Conservation (phyloP, 2,888 invertebrate species). For the Aspidiotus rigidus region DNA sequence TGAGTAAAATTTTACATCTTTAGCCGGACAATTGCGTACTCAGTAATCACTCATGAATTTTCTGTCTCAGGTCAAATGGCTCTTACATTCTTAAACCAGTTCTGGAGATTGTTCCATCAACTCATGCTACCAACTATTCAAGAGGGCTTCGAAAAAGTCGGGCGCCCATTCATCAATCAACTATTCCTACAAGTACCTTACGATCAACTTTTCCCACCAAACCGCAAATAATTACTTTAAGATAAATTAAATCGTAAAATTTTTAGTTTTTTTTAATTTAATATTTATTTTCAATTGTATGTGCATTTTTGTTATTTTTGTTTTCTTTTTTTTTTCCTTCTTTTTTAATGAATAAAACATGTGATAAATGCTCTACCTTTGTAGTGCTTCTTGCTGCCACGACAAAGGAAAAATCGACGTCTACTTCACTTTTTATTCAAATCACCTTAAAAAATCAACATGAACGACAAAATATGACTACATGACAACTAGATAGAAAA, state of each 20-base stretch:
- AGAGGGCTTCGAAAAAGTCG: conserved; percentile 49
- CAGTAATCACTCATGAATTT: not conserved
- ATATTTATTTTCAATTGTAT: not conserved
- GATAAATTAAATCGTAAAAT: not conserved
- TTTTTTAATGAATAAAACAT: not conserved
- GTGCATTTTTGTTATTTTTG: not conserved
- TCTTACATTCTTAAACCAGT: conserved; percentile 50
- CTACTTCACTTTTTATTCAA: no score
- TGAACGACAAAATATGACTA: no score
- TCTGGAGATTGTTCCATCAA: conserved; percentile 53
- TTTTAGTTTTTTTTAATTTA: not conserved
- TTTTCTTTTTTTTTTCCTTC: not conserved
- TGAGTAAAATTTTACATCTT: conserved; percentile 45
- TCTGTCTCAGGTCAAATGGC: conserved; percentile 50
- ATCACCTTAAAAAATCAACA: no score
- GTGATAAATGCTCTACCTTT: not conserved
- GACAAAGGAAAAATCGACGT: not conserved
- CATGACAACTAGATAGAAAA: no score
- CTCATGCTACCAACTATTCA: conserved; percentile 51
- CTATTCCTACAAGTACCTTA: conserved; percentile 51
- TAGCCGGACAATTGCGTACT: not conserved
- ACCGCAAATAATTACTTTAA: conserved; percentile 32
- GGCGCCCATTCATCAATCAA: conserved; percentile 49
- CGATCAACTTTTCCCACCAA: conserved; percentile 43
- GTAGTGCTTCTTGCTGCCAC: not conserved